Evolutionary conservation across 2,888 invertebrate genomes (phyloP), one percentile per base, ranked within the genome.

Genomic region (Rhamnusium bicolor): DNA sequence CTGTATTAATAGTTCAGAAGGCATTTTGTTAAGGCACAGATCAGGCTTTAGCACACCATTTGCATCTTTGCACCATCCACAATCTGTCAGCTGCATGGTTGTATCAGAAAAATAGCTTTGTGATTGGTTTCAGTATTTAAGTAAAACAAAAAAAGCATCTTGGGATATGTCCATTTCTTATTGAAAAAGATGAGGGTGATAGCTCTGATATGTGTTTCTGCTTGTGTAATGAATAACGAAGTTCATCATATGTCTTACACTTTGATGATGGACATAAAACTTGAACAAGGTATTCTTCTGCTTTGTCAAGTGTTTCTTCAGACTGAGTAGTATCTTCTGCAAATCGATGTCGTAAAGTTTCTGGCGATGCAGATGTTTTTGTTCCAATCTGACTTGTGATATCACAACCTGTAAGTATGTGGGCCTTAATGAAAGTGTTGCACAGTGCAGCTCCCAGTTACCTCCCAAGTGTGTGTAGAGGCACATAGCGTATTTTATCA

Each of bases 361-460:
- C 8, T 2, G 46, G n/a, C 12, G n/a, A 46, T 46, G 46, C 10
- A 46, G 2, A 46, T 3, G 3, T 10, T 46, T 46, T 5, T 5
- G 56, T 56, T 19, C 24, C n/a, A 56, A 56, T 56, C 4, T 21
- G 8, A 21, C 5, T 8, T 21, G n/a, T 56, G 24, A 56, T 19
- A 2, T 56, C 5, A 56, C 56, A 56, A 56, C 56, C 56, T 56
- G 56, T 56, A 24, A 21, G 46, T 46, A 46, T 46, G 56, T 56
- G 56, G 21, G 56, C 56, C 56, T 56, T 24, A 21, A n/a, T n/a
- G n/a, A n/a, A n/a, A n/a, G 56, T 56, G 56, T 56, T 56, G 56
- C 56, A 56, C 24, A 21, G 56, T 56, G 56, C 56, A 56, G 56
- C 56, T 24, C 14, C 56, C 24, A 56, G 56, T 19, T 56, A 4